Percentiles rank a stretch among this genome's conserved stretches.
These are phyloP conservation scores for Siniperca chuatsi DNA, from an alignment of 2,113 vertebrate species.

Conservation along the genomic window DNA sequence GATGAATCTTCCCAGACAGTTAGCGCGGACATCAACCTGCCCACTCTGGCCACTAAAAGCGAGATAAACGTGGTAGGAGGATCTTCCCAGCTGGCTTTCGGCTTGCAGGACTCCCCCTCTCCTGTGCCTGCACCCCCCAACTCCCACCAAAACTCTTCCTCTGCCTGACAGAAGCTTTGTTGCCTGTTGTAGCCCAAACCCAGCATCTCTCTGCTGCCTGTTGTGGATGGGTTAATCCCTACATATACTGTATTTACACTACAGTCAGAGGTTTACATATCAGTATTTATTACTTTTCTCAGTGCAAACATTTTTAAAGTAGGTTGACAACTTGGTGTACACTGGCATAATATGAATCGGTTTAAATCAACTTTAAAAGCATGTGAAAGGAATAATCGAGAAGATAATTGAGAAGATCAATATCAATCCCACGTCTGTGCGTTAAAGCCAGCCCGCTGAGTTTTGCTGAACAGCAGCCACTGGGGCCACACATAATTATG, in stretches of 20 bases:
- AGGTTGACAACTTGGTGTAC: neutral
- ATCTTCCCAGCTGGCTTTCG: constrained; percentile 70
- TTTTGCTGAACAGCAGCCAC: neutral
- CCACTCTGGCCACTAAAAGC: constrained; percentile 84
- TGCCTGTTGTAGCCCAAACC: constrained; percentile 44
- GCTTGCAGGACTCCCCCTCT: constrained; percentile 53
- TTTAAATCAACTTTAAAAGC: neutral
- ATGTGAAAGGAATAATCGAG: neutral
- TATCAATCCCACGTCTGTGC: neutral
- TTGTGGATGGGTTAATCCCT: constrained; percentile 7
- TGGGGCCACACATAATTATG: neutral
- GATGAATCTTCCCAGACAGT: constrained; percentile 80
- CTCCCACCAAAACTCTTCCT: constrained; percentile 29
- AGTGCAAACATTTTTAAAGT: neutral
- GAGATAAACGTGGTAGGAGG: constrained; percentile 93
- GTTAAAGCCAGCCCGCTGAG: neutral
- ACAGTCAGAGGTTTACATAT: constrained; percentile 12
- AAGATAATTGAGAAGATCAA: neutral
- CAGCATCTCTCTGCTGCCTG: constrained; percentile 36
- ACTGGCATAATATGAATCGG: neutral
- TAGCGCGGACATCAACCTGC: constrained; percentile 78
- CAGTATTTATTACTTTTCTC: neutral
- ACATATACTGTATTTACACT: neutral
- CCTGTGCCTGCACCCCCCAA: constrained; percentile 37
- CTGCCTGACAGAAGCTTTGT: constrained; percentile 53